Percentiles rank a stretch among this genome's conserved stretches.
phyloP scores from a whole-genome alignment of 2,888 invertebrate species.

The Anaspis maculata region DNA sequence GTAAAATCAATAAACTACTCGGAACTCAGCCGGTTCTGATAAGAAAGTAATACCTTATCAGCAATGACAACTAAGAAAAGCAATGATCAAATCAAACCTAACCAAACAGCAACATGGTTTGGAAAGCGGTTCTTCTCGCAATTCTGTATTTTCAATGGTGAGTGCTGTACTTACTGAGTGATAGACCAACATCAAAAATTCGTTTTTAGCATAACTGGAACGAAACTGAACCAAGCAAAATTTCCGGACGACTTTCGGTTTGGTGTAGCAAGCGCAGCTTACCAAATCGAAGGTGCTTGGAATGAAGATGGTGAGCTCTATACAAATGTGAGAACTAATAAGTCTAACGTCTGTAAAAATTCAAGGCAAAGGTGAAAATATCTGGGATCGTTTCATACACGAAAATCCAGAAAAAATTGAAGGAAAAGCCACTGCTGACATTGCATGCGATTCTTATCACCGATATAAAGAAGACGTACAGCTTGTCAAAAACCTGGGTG shows the following conservation, averaged over 20 bases:
- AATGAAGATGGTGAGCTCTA: slow-evolving; percentile 29
- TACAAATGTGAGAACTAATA: not conserved
- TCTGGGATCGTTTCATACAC: slow-evolving; percentile 46
- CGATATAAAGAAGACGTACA: slow-evolving; percentile 56
- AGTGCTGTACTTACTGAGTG: too few relatives aligned
- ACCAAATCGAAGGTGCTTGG: slow-evolving; percentile 37
- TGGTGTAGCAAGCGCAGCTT: slow-evolving; percentile 28
- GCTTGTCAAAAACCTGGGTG: slow-evolving; percentile 55
- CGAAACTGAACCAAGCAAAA: not conserved
- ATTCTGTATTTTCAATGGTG: too few relatives aligned
- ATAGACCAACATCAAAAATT: too few relatives aligned
- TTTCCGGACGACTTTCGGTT: slow-evolving; percentile 21
- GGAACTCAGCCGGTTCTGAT: too few relatives aligned
- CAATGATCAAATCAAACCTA: too few relatives aligned
- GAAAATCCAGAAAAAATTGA: slow-evolving; percentile 40
- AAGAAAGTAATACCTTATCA: too few relatives aligned
- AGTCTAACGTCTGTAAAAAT: not conserved
- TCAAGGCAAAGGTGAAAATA: slow-evolving; percentile 37
- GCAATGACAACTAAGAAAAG: slow-evolving; percentile 32
- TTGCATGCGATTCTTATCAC: slow-evolving; percentile 64
- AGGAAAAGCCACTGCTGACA: slow-evolving; percentile 52
- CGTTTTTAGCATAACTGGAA: too few relatives aligned
- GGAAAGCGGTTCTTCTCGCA: too few relatives aligned
- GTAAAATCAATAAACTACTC: too few relatives aligned
- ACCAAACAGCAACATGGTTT: too few relatives aligned